phyloP scores from a whole-genome alignment of 2,797 vertebrate species.

The Margarornis squamiger region DNA sequence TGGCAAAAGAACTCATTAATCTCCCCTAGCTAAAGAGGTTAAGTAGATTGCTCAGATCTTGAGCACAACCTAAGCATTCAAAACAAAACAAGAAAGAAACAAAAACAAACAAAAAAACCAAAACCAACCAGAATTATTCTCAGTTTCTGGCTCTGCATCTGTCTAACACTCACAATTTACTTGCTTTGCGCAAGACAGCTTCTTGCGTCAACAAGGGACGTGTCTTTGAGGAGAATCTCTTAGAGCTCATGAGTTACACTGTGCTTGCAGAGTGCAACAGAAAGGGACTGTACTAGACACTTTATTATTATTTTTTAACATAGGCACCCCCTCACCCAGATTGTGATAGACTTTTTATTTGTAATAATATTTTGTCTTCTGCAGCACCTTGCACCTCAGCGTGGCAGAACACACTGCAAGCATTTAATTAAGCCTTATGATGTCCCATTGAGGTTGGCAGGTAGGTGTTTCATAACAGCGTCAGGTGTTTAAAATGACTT shows the following conservation, averaged over 20 bases:
- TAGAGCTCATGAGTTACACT: background rate
- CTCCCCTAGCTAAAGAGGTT: background rate
- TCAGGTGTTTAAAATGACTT: background rate
- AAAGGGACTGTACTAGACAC: background rate
- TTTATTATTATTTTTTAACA: background rate
- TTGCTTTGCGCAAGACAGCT: background rate
- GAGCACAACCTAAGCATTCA: background rate
- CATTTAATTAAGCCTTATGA: constrained; percentile 23
- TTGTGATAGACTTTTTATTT: background rate
- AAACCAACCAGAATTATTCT: background rate
- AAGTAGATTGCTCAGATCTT: background rate
- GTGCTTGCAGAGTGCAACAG: background rate
- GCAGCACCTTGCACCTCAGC: background rate
- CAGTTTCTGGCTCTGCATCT: background rate
- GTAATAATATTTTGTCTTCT: background rate
- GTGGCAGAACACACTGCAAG: background rate
- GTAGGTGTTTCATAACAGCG: constrained; percentile 1
- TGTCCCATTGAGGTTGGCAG: background rate
- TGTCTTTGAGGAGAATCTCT: background rate
- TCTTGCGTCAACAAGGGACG: background rate
- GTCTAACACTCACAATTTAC: background rate
- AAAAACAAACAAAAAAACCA: rapidly evolving
- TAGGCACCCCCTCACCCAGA: background rate
- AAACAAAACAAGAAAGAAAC: background rate
- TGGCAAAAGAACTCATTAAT: background rate